Percentiles rank a stretch among this genome's conserved stretches.
Conservation (phyloP, 1,140 invertebrate genomes). For the Pararge aegeria region DNA sequence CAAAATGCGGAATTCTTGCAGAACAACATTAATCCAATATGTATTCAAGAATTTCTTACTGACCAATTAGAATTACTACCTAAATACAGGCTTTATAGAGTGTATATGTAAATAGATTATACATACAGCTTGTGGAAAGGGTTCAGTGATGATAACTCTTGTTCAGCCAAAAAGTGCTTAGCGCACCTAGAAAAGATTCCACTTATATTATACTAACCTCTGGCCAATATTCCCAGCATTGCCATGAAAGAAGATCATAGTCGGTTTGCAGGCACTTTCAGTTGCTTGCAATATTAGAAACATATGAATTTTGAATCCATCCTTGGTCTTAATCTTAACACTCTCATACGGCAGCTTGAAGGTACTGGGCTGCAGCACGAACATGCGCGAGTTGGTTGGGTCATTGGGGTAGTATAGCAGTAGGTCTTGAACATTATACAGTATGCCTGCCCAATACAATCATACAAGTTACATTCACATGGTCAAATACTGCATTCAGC, state of each 20-base stretch:
- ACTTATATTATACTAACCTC: slow-evolving; percentile 80
- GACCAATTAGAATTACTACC: too few species aligned
- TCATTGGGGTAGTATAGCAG: slow-evolving; percentile 94
- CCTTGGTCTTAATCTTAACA: slow-evolving; percentile 87
- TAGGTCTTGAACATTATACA: slow-evolving; percentile 92
- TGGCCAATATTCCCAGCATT: slow-evolving; percentile 98
- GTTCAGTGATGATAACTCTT: too few species aligned
- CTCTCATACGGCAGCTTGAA: slow-evolving; percentile 93
- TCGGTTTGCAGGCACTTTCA: slow-evolving; percentile 85
- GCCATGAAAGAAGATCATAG: slow-evolving; percentile 95
- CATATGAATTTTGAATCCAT: slow-evolving; percentile 91
- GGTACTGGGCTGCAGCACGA: slow-evolving; percentile 90
- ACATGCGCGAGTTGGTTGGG: slow-evolving; percentile 91
- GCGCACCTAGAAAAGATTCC: too few species aligned
- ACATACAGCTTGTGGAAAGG: too few species aligned
- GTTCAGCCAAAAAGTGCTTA: too few species aligned
- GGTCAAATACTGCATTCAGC: not conserved
- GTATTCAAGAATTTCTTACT: too few species aligned
- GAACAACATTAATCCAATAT: too few species aligned
- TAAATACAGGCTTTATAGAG: too few species aligned
- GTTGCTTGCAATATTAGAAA: slow-evolving; percentile 91
- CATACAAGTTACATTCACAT: not conserved
- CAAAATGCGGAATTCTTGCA: too few species aligned
- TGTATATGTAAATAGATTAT: too few species aligned
- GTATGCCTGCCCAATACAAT: slow-evolving; percentile 80